Base-by-base conservation (phyloP, 2,113 vertebrate species). In the Campylomormyrus numenius region DNA sequence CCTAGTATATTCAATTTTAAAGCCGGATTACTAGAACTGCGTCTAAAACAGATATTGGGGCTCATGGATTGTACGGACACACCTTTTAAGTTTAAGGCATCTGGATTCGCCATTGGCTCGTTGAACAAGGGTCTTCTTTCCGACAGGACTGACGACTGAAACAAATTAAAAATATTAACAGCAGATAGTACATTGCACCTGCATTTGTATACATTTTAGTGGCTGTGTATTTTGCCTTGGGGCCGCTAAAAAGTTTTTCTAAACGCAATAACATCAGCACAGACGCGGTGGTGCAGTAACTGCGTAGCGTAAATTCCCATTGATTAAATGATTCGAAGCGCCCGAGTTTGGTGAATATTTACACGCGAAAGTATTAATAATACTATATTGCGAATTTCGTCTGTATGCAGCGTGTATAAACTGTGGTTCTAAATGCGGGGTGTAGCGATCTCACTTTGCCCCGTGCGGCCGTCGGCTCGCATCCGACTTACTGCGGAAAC, bases 71-170 rank as follows among this genome's bases (percentile, higher is more conserved):
- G 3, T 11, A 46, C 8, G 3, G 31, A 50, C 93, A 93, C 92
- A 97, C 97, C 96, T 90, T 96, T 96, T 91, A 97, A 98, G 2
- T 95, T 94, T 35, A 97, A 94, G 19, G 97, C 96, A 88, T 96
- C 95, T 0, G 95, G 93, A 84, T 94, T 93, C 48, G 96, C 95
- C 97, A 98, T 97, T 15, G 70, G 13, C 13, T 31, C 31, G 35
- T 17, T 77, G 70, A 31, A 77, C 31, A 77, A 77, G 70, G 13
- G 70, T 77, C 70, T 39, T 3, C 70, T 39, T 77, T 35, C 31
- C 13, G 31, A 77, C 13, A 77, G 31, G 70, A 31, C 15, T 77
- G 31, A 39, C 13, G 13, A 15, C 31, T 31, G 35, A 17, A 77
- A 17, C 27, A 39, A 35, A 35, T 39, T 6, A 13, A 77, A 13